Conservation (phyloP, 2,113 vertebrate genomes). For the Hylia prasina region DNA sequence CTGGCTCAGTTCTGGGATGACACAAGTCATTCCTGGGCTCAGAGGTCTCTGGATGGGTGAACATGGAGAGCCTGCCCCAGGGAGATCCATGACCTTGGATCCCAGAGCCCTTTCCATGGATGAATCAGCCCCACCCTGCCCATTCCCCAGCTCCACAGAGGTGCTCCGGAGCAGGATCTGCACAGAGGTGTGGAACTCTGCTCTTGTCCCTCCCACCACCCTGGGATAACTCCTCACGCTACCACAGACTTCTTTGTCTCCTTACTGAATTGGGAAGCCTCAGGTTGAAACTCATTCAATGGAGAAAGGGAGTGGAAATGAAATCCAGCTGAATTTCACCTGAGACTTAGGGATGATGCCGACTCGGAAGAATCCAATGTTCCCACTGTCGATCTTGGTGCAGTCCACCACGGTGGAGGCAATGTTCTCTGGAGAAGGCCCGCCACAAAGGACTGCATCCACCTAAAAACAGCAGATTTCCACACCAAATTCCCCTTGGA, state of each 20-base stretch:
- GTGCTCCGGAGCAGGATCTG: not conserved
- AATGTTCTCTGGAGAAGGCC: conserved; percentile 87
- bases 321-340: conserved; percentile 61
- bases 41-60: not conserved
- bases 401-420: conserved; percentile 92
- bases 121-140: not conserved
- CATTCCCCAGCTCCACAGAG: not conserved
- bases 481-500: not conserved
- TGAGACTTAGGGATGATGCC: conserved; percentile 86
- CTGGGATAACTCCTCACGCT: not conserved
- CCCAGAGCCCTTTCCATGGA: not conserved
- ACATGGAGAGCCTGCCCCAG: not conserved
- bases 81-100: not conserved
- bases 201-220: not conserved
- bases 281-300: not conserved
- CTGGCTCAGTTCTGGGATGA: not conserved
- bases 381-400: conserved; percentile 82
- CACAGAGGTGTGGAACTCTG: not conserved
- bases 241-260: not conserved
- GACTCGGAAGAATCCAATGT: conserved; percentile 84
- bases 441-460: conserved; percentile 86
- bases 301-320: not conserved
- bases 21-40: not conserved
- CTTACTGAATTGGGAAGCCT: not conserved
- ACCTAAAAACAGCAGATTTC: conserved; percentile 65